These are phyloP conservation scores for Miniopterus natalensis DNA, from an alignment of 2,113 vertebrate genomes.

Conservation along the genomic window DNA sequence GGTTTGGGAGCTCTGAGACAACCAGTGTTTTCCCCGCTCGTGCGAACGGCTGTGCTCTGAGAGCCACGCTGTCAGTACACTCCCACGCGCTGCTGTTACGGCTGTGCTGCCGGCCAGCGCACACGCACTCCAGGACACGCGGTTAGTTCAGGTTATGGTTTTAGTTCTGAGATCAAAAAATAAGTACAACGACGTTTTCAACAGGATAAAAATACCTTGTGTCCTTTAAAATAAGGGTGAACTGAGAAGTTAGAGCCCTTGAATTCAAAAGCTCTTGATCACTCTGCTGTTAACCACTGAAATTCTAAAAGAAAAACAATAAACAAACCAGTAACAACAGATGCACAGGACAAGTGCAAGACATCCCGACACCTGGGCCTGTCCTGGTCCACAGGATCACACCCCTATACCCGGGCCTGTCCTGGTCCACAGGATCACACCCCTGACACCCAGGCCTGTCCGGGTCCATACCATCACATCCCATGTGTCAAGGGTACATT, in stretches of 20 bases:
- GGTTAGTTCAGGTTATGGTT: constrained; percentile 21
- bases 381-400: background rate
- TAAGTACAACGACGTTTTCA: constrained; percentile 56
- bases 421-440: too few species aligned
- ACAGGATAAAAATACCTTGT: constrained; percentile 71
- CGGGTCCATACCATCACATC: background rate
- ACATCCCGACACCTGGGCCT: background rate
- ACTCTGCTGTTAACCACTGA: constrained; percentile 63
- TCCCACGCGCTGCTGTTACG: background rate
- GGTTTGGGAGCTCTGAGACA: background rate
- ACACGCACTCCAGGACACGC: background rate
- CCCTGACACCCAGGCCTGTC: background rate
- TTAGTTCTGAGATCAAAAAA: constrained; percentile 69
- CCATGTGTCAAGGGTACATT: background rate
- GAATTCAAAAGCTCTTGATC: constrained; percentile 64
- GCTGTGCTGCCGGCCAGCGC: background rate
- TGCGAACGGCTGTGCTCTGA: fast-evolving
- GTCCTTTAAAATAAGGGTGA: constrained; percentile 60
- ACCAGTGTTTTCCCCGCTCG: fast-evolving
- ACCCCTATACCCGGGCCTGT: background rate
- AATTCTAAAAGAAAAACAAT: constrained; percentile 67
- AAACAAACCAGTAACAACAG: background rate
- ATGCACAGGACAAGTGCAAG: background rate
- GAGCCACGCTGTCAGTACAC: background rate
- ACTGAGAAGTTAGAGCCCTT: constrained; percentile 56